Evolutionary conservation across 2,113 vertebrate species (phyloP).

Genomic region (Candoia aspera): DNA sequence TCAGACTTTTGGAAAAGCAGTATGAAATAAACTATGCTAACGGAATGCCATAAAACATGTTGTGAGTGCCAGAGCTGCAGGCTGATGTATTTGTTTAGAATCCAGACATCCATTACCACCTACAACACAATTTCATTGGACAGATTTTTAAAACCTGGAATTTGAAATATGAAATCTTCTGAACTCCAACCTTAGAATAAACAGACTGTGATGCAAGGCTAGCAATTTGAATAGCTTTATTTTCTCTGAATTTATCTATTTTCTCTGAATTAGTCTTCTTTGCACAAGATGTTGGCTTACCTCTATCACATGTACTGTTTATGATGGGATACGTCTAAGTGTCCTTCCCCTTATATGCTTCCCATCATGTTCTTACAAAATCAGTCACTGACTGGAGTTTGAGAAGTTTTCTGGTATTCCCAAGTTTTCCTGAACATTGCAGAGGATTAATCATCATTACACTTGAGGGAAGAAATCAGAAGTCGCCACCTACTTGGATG

Average conservation of each 20-base stretch:
- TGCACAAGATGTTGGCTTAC: neutral
- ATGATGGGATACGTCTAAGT: neutral
- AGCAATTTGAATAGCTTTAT: neutral
- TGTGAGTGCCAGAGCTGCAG: neutral
- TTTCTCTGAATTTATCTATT: neutral
- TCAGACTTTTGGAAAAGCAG: neutral
- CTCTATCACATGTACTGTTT: neutral
- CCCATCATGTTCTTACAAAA: neutral
- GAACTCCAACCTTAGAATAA: neutral
- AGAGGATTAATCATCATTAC: neutral
- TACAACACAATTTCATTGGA: neutral
- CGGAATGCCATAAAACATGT: neutral
- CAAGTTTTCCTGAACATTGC: neutral
- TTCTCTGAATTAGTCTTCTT: neutral
- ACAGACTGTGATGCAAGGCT: neutral
- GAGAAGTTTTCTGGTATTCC: neutral
- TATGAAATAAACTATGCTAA: neutral
- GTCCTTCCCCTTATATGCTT: neutral
- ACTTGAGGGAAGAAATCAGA: neutral
- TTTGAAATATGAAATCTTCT: neutral
- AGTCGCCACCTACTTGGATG: neutral
- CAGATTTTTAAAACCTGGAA: neutral
- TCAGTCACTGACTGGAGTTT: neutral
- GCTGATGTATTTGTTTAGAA: neutral
- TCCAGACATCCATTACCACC: neutral